phyloP scores from a whole-genome alignment of 2,888 invertebrate species.

The Tholera decimalis region DNA sequence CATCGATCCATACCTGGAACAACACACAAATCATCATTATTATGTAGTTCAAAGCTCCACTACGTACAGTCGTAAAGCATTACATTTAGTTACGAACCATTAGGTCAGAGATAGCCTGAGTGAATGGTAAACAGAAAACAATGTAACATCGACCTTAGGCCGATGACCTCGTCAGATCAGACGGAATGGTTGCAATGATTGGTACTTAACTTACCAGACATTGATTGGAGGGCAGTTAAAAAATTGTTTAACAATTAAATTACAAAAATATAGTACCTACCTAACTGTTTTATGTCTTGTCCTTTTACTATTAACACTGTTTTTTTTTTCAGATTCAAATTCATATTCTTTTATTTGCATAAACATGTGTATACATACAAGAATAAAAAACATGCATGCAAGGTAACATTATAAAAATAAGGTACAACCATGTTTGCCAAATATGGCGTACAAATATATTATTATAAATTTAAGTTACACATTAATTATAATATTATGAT shows the following conservation, averaged over 20 bases:
- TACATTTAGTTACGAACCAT: slow-evolving; percentile 24
- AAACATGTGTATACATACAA: too few relatives aligned
- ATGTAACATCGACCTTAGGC: slow-evolving; percentile 52
- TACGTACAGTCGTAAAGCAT: slow-evolving; percentile 28
- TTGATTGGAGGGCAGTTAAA: slow-evolving; percentile 22
- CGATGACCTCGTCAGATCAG: slow-evolving; percentile 55
- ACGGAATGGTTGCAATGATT: slow-evolving; percentile 42
- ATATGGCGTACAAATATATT: too few relatives aligned
- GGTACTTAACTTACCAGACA: slow-evolving; percentile 31
- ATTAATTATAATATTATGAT: too few relatives aligned
- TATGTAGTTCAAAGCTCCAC: slow-evolving; percentile 14
- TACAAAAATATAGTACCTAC: too few relatives aligned
- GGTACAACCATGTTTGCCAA: too few relatives aligned
- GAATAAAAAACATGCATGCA: too few relatives aligned
- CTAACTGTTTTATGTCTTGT: background rate
- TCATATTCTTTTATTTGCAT: too few relatives aligned
- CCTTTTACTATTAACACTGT: too few relatives aligned
- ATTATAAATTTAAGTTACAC: too few relatives aligned
- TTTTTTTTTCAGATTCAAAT: too few relatives aligned
- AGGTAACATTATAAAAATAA: too few relatives aligned
- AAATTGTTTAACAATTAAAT: background rate
- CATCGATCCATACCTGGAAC: slow-evolving; percentile 46
- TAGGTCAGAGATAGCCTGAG: slow-evolving; percentile 28
- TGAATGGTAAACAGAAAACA: slow-evolving; percentile 54
- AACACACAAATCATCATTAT: slow-evolving; percentile 42